Base-by-base conservation (phyloP, 2,113 vertebrate genomes). In the Grammatotria lemairii region DNA sequence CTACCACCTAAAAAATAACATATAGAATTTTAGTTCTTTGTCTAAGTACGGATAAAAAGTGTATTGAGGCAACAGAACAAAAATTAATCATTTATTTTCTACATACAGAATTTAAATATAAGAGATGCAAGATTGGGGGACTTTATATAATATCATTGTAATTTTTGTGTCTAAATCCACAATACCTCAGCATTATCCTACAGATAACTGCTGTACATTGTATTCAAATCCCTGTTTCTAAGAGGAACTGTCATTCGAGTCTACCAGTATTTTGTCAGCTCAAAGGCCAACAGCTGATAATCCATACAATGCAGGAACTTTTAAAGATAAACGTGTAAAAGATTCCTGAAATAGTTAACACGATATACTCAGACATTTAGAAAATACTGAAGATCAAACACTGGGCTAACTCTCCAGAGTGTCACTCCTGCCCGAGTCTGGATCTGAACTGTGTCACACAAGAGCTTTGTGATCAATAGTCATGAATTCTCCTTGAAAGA, bases 401-500 rank as follows among this genome's bases (percentile, higher is more conserved):
- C 1, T 6, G 49, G 8, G 33, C 89, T 73, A 53, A 81, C 85
- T 88, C 82, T 80, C 84, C 85, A 70, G 26, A 84, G 68, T 87
- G 92, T 90, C 88, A 84, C 89, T 73, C 81, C 47, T 84, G 83
- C 81, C 63, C 19, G 85, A 80, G 85, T 90, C 88, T 80, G 26
- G 42, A 49, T 28, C 78, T 85, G 63, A 90, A 85, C 58, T 13
- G 10, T 84, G 93, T 89, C 85, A 16, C 89, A 88, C 87, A 51
- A 90, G 57, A 85, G 85, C 85, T 91, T 90, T 90, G 70, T 93
- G 91, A 93, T 94, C 92, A 91, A 88, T 60, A 83, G 90, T 93
- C 85, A 92, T 81, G 57, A 87, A 93, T 92, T 94, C 91, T 90
- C 87, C 92, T 94, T 94, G 92, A 92, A 91, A 93, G 42, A 51